A percentile compares a stretch with the other conserved stretches of the same genome.
Conservation (phyloP, 2,113 vertebrate species). For the Ammodytes dubius region DNA sequence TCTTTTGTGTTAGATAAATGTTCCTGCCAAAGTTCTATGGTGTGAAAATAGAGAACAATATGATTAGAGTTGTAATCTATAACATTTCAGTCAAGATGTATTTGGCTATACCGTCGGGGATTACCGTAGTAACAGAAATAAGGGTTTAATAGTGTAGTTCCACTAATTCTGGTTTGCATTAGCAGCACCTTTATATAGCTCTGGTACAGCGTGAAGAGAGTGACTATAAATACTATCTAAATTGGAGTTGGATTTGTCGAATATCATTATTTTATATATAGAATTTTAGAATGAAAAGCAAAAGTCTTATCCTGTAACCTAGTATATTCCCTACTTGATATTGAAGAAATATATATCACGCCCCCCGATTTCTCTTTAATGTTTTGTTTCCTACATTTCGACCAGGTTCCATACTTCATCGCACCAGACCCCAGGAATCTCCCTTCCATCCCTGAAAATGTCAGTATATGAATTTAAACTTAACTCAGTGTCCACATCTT, state of each 20-base stretch:
- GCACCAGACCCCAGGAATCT: slow-evolving; percentile 87
- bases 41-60: neutral
- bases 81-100: neutral
- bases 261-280: neutral
- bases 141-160: neutral
- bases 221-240: neutral
- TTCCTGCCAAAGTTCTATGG: neutral
- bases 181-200: neutral
- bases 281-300: slow-evolving; percentile 57
- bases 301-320: slow-evolving; percentile 11
- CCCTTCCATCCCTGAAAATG: slow-evolving; percentile 93
- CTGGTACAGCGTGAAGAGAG: neutral
- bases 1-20: neutral
- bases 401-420: slow-evolving; percentile 90
- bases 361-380: neutral
- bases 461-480: slow-evolving; percentile 77
- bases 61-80: neutral
- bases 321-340: neutral
- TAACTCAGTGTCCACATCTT: neutral
- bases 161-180: neutral
- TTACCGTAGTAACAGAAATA: neutral
- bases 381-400: neutral
- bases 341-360: neutral
- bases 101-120: neutral
- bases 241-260: neutral